Conservation (phyloP, 2,113 vertebrate species). For the Amphilophus citrinellus region DNA sequence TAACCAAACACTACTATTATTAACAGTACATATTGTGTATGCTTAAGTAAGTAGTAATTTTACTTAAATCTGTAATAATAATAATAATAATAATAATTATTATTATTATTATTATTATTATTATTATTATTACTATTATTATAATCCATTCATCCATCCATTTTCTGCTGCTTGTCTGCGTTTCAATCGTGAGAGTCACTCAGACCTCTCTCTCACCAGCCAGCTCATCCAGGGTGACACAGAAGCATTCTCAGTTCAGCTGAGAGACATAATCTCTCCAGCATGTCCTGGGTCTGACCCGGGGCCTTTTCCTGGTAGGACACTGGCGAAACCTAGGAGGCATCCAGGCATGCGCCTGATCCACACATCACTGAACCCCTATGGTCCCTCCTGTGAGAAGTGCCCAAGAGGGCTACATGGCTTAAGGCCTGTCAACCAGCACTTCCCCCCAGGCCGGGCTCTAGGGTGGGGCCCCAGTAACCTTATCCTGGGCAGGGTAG, state of each 20-base stretch:
- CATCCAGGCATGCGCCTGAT: neutral
- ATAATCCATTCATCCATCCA: neutral
- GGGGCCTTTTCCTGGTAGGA: neutral
- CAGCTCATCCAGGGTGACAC: neutral
- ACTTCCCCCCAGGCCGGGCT: neutral
- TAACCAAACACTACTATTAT: neutral
- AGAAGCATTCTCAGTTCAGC: neutral
- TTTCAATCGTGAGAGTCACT: neutral
- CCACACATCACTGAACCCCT: neutral
- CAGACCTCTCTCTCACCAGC: neutral
- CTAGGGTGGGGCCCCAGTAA: neutral
- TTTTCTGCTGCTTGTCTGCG: neutral
- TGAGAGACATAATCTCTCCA: neutral
- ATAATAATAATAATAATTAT: no score
- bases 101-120: no score
- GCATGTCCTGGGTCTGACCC: neutral
- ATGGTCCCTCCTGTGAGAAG: neutral
- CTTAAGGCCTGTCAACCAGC: neutral
- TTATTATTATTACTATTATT: neutral
- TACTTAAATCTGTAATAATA: neutral
- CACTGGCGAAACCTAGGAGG: neutral
- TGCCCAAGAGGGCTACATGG: neutral
- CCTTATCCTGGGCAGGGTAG: neutral
- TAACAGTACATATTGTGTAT: neutral
- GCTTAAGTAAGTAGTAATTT: neutral